Percentiles rank a stretch among this genome's conserved stretches.
Evolutionary conservation across 2,797 vertebrate species (phyloP).

Genomic region (Darevskia nairensis): DNA sequence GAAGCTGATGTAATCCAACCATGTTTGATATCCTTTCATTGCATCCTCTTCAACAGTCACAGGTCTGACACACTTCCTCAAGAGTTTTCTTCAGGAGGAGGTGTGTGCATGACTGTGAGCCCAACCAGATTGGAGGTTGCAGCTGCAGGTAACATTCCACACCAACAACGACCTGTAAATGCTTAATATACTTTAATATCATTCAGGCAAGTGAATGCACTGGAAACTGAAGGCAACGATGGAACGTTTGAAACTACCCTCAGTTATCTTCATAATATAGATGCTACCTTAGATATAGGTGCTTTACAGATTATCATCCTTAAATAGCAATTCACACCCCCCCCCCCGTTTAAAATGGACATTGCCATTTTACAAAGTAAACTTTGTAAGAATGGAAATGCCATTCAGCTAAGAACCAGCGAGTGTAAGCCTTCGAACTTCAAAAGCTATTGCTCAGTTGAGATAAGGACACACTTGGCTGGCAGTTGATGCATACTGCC

Average conservation of each 20-base stretch:
- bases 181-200: constrained; percentile 47
- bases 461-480: constrained; percentile 23
- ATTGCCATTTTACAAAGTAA: constrained; percentile 20
- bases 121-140: not conserved
- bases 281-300: constrained; percentile 31
- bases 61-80: not conserved
- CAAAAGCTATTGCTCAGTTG: constrained; percentile 14
- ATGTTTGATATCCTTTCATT: not conserved
- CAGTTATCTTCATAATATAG: not conserved
- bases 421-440: constrained; percentile 32
- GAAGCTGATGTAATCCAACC: not conserved
- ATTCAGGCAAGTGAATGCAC: constrained; percentile 59
- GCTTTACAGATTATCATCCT: constrained; percentile 41
- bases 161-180: constrained; percentile 64
- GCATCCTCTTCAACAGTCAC: not conserved
- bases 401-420: constrained; percentile 25
- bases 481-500: constrained; percentile 5
- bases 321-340: constrained; percentile 37
- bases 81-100: not conserved
- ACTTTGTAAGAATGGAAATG: constrained; percentile 41
- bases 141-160: constrained; percentile 32
- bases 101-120: not conserved
- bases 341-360: constrained; percentile 24
- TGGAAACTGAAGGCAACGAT: constrained; percentile 22
- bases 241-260: not conserved